These are phyloP conservation scores for Galendromus occidentalis DNA, from an alignment of 1,140 invertebrate species.

Conservation along the genomic window DNA sequence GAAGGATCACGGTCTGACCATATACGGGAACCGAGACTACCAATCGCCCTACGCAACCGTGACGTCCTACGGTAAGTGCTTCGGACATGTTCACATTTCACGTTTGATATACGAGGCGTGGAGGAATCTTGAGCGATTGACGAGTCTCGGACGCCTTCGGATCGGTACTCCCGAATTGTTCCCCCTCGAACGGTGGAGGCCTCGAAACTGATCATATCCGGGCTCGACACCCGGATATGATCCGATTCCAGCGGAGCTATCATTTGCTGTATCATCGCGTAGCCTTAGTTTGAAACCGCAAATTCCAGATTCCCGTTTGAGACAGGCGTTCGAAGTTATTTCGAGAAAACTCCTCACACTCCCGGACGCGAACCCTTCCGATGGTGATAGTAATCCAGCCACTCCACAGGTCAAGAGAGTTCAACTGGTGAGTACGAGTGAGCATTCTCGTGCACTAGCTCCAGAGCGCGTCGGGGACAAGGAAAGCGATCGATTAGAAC, in stretches of 20 bases:
- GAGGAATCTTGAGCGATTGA: too few relatives aligned
- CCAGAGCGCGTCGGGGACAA: too few relatives aligned
- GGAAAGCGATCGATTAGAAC: too few relatives aligned
- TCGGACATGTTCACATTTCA: not conserved
- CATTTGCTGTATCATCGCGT: too few relatives aligned
- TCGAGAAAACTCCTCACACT: constrained; percentile 62
- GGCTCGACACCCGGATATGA: too few relatives aligned
- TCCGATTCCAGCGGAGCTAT: too few relatives aligned
- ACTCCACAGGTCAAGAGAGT: constrained; percentile 46
- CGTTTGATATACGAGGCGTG: too few relatives aligned
- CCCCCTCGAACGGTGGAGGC: too few relatives aligned
- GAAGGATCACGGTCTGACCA: constrained; percentile 16
- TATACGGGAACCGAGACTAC: not conserved
- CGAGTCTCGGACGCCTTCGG: too few relatives aligned
- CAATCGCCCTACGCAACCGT: constrained; percentile 19
- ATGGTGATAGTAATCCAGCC: constrained; percentile 20
- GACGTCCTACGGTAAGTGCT: constrained; percentile 18
- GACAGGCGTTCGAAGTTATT: constrained; percentile 69
- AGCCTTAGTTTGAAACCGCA: too few relatives aligned
- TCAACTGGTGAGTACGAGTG: constrained; percentile 47
- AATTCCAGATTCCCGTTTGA: constrained; percentile 38
- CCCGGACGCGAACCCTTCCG: constrained; percentile 35
- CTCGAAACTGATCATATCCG: too few relatives aligned
- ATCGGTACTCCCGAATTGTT: too few relatives aligned
- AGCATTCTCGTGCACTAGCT: not conserved